Evolutionary conservation across 2,113 vertebrate genomes (phyloP), one percentile per base, ranked within the genome.

Genomic region (Centrocercus urophasianus): DNA sequence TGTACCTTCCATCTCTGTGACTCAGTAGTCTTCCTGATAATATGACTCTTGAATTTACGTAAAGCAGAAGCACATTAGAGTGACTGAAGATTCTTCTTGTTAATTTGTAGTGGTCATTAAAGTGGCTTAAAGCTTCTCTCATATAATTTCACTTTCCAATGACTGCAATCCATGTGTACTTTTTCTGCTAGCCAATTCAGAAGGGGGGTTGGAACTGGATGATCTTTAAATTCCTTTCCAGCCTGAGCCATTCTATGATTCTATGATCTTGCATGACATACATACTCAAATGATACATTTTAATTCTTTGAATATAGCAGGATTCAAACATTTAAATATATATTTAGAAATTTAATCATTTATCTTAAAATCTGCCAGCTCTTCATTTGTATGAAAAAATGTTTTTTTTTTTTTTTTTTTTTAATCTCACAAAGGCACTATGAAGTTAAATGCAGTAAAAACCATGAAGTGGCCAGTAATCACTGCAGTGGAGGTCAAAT

Each of bases 231-330:
- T 6, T 57, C 54, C 30, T 32, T 57, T 57, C 54, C 54, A 56
- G 30, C 16, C 25, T 52, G 25, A 52, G 25, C 28, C 28, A 56
- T 54, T 54, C 54, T 56, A 17, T 56, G 54, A 56, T 30, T 56
- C 54, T 18, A 18, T 30, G 28, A 56, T 56, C 24, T 30, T 56
- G 54, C 60, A 64, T 91, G 90, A 93, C 93, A 95, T 60, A 77
- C 59, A 79, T 64, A 67, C 78, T 95, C 0, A 0, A 77, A 94
- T 93, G 72, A 89, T 74, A 82, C 80, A 91, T 86, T 94, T 89
- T 85, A 83, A 2, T 61, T 93, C 73, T 81, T 87, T 91, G 78
- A 96, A 91, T 82, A 88, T 79, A 64, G 83, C 93, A 94, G 83
- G 69, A 89, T 83, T 88, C 64, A 86, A 91, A 42, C 60, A 90